Conservation (phyloP, 2,113 vertebrate genomes). For the Lates calcarifer region DNA sequence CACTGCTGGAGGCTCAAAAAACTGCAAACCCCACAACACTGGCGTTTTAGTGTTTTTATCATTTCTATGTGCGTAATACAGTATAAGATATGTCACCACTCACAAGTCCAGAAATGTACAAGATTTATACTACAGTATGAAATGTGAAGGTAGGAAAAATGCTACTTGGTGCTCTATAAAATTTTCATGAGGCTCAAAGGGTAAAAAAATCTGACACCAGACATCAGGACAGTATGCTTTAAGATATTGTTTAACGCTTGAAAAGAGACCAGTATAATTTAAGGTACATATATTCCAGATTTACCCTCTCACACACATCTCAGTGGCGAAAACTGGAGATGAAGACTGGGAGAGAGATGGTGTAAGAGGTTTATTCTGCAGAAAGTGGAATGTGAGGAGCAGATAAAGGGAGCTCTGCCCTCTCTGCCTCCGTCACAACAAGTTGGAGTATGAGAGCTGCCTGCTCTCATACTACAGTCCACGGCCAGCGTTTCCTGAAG, state of each 20-base stretch:
- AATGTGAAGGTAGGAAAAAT: background rate
- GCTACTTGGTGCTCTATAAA: background rate
- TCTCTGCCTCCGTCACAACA: conserved; percentile 62
- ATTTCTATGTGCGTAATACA: background rate
- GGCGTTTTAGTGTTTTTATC: conserved; percentile 12
- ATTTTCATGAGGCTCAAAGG: background rate
- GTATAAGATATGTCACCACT: background rate
- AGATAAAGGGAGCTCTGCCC: conserved; percentile 50
- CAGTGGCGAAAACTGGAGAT: conserved; percentile 32
- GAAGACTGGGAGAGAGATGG: conserved; percentile 17
- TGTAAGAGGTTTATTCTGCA: conserved; percentile 30
- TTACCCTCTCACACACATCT: background rate
- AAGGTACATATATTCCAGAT: background rate
- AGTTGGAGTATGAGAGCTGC: conserved; percentile 23
- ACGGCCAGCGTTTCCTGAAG: conserved; percentile 54
- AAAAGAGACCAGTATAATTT: background rate
- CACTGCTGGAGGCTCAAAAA: conserved; percentile 9
- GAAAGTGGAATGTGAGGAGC: conserved; percentile 56
- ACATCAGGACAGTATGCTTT: background rate
- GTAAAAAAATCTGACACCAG: background rate
- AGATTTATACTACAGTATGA: background rate
- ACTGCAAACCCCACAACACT: conserved; percentile 6
- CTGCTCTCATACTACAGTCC: conserved; percentile 43
- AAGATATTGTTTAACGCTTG: background rate
- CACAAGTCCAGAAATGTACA: background rate